Evolutionary conservation across 2,113 vertebrate genomes (phyloP).

Genomic region (Hyla sarda): DNA sequence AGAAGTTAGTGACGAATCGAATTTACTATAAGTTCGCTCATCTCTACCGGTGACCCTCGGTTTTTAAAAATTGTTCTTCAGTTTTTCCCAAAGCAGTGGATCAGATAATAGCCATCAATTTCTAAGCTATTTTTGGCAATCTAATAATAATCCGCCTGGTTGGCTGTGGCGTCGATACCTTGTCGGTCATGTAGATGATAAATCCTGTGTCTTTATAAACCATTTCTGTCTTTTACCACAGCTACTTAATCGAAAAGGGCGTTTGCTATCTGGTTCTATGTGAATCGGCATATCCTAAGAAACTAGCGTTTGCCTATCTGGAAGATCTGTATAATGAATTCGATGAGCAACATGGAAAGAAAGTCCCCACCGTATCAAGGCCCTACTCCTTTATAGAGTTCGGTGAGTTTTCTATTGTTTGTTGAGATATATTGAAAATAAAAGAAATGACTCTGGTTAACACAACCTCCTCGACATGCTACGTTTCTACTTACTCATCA

Average conservation of each 20-base stretch:
- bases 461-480: neutral
- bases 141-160: no score
- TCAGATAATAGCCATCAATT: no score
- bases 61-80: no score
- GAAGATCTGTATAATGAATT: conserved; percentile 97
- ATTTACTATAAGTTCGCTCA: no score
- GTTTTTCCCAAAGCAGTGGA: no score
- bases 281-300: conserved; percentile 94
- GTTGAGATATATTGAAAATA: neutral
- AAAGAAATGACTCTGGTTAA: neutral
- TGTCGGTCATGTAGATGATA: no score
- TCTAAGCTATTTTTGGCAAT: no score
- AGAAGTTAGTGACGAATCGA: no score
- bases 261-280: conserved; percentile 95
- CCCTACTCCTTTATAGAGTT: conserved; percentile 99
- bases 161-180: no score
- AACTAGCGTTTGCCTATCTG: conserved; percentile 93
- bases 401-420: conserved; percentile 75
- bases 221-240: conserved; percentile 59
- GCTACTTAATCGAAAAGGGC: conserved; percentile 95
- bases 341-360: conserved; percentile 97
- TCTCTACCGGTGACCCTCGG: no score
- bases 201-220: neutral
- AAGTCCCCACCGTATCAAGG: conserved; percentile 91
- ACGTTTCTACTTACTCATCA: no score